A percentile compares a stretch with the other conserved stretches of the same genome.
Evolutionary conservation across 2,113 vertebrate genomes (phyloP).

Genomic region (Vulpes lagopus): DNA sequence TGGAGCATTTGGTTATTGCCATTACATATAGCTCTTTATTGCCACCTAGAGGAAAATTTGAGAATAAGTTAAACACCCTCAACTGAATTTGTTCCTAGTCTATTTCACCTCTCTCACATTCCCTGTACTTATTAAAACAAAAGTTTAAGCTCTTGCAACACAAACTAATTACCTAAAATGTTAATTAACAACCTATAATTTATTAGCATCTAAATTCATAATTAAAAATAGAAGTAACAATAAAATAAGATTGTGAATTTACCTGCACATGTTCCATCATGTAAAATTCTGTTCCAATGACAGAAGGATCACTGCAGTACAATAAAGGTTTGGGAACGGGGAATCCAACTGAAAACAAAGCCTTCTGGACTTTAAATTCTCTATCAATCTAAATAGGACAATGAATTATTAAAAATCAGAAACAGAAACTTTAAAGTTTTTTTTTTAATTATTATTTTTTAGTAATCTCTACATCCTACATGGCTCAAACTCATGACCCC

Average conservation of each 20-base stretch:
- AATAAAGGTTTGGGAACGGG: conserved; percentile 94
- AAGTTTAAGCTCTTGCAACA: neutral
- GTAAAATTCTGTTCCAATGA: conserved; percentile 97
- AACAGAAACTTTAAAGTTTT: neutral
- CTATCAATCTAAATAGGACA: conserved; percentile 90
- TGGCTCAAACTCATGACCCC: neutral
- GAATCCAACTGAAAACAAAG: conserved; percentile 92
- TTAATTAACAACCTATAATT: neutral
- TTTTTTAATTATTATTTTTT: neutral
- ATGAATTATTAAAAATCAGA: conserved; percentile 52
- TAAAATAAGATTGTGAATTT: conserved; percentile 33
- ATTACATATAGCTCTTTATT: conserved; percentile 62
- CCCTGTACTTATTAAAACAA: neutral
- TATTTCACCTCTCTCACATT: neutral
- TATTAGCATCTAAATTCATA: conserved; percentile 15
- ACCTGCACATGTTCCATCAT: conserved; percentile 95
- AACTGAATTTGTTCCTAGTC: neutral
- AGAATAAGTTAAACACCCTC: neutral
- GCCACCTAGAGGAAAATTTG: conserved; percentile 71
- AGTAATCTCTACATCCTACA: neutral
- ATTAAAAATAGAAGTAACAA: conserved; percentile 29
- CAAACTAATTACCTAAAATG: conserved; percentile 29
- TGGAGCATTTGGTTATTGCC: neutral
- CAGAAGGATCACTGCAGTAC: conserved; percentile 89
- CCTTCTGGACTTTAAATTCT: conserved; percentile 94